Evolutionary conservation across 2,888 invertebrate genomes (phyloP), one percentile per base, ranked within the genome.

Genomic region (Tridacna gigas): DNA sequence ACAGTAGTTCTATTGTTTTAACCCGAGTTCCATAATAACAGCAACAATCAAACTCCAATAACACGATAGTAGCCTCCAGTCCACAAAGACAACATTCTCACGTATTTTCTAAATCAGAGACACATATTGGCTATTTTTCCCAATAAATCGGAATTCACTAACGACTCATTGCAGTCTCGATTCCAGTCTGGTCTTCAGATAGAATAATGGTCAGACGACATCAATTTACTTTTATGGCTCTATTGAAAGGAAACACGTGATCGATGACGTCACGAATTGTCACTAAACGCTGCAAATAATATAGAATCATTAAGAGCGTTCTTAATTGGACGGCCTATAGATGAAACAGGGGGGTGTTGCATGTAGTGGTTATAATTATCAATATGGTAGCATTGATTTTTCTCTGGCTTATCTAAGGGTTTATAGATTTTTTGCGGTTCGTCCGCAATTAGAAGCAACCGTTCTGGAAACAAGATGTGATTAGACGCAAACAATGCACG

Each of bases 231-330:
- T 86, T 86, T 83, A 86, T 86, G 83, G 83, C 73, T 79, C 77
- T 80, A 83, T 80, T 83, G 82, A 84, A 84, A 84, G 79, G 79
- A 80, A 82, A 67, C 86, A 87, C 86, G 86, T 87, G 86, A 87
- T 51, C 77, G 22, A 71, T 84, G 86, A 82, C 86, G 86, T 87
- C 84, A 87, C 63, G 65, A 61, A 20, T 63, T 63, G 71, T 71
- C 71, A 71, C 71, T 71, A 51, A 71, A 71, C 26, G 71, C 71
- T 48, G 71, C 71, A 51, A 71, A 71, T 71, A 51, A 71, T 51
- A 25, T 26, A 51, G 71, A 48, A 71, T 71, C 71, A 71, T 71
- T 71, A 71, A 51, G 71, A 71, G 25, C 51, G 71, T 15, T 71
- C 51, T 51, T 71, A 71, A 71, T 71, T 71, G 71, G 51, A 26